Percentiles rank a stretch among this genome's conserved stretches.
Conservation (phyloP, 1,140 invertebrate species). For the Coelopa frigida region DNA sequence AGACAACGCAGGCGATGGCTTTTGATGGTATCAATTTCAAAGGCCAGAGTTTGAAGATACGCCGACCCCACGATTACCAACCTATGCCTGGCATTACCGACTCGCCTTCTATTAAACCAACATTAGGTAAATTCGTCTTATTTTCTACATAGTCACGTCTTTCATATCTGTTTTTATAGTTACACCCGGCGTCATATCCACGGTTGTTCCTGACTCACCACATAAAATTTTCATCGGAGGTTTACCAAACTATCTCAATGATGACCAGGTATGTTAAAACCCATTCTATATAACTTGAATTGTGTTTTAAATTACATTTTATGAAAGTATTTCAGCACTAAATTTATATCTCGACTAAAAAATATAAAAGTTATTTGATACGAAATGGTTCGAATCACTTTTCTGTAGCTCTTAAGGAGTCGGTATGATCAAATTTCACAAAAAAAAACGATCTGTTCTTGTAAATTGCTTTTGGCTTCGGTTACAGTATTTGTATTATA, state of each 20-base stretch:
- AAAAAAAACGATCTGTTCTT: too few species aligned
- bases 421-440: too few species aligned
- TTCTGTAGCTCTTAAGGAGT: too few species aligned
- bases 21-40: conserved; percentile 99
- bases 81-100: conserved; percentile 96
- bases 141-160: not conserved
- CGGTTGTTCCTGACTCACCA: conserved; percentile 94
- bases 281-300: too few species aligned
- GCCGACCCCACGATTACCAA: conserved; percentile 97
- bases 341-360: too few species aligned
- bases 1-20: conserved; percentile 99
- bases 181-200: conserved; percentile 68
- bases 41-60: conserved; percentile 97
- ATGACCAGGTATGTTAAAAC: conserved; percentile 91
- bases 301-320: too few species aligned
- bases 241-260: conserved; percentile 97
- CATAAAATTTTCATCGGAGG: conserved; percentile 99
- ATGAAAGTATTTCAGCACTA: too few species aligned
- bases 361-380: not conserved
- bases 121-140: conserved; percentile 54
- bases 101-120: conserved; percentile 72
- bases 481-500: too few species aligned
- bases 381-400: not conserved
- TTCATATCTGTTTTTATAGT: conserved; percentile 28
- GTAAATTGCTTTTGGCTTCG: too few species aligned